Conservation (phyloP, 2,113 vertebrate species). For the Perca fluviatilis region DNA sequence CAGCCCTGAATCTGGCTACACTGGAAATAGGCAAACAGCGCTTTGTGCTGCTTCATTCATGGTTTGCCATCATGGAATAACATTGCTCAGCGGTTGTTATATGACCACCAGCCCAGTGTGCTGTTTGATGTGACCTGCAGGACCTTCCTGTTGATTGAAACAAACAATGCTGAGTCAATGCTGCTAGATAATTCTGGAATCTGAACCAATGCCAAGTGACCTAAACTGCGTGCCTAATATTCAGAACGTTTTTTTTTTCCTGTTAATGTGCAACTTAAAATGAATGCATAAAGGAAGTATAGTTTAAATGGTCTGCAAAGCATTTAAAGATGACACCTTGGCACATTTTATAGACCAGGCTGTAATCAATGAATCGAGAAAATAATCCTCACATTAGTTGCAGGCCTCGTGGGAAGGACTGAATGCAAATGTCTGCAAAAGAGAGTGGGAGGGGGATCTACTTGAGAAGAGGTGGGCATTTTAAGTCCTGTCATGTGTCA, state of each 20-base stretch:
- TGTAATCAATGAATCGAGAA: background rate
- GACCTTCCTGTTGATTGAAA: slow-evolving; percentile 30
- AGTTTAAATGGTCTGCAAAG: background rate
- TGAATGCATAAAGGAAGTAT: background rate
- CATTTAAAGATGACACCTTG: background rate
- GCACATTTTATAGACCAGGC: background rate
- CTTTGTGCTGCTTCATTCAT: background rate
- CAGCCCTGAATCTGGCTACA: slow-evolving; percentile 27
- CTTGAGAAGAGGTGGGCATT: slow-evolving; percentile 32
- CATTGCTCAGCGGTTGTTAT: slow-evolving; percentile 6
- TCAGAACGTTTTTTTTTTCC: slow-evolving; percentile 20
- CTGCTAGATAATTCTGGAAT: slow-evolving; percentile 59
- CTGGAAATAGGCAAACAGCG: background rate
- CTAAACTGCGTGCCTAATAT: slow-evolving; percentile 48
- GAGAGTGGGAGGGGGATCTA: slow-evolving; percentile 5
- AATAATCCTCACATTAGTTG: slow-evolving; percentile 6
- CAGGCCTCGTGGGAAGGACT: slow-evolving; percentile 5
- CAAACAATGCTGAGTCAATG: slow-evolving; percentile 71
- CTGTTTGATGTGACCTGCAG: slow-evolving; percentile 35
- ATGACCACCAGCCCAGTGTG: background rate
- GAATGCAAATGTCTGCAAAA: background rate
- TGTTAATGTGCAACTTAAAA: slow-evolving; percentile 10
- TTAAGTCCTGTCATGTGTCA: slow-evolving; percentile 71
- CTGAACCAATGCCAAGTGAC: slow-evolving; percentile 52
- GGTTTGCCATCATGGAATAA: slow-evolving; percentile 30